A percentile compares a stretch with the other conserved stretches of the same genome.
phyloP scores from a whole-genome alignment of 2,888 invertebrate genomes.

The Tenthredo mesomela region DNA sequence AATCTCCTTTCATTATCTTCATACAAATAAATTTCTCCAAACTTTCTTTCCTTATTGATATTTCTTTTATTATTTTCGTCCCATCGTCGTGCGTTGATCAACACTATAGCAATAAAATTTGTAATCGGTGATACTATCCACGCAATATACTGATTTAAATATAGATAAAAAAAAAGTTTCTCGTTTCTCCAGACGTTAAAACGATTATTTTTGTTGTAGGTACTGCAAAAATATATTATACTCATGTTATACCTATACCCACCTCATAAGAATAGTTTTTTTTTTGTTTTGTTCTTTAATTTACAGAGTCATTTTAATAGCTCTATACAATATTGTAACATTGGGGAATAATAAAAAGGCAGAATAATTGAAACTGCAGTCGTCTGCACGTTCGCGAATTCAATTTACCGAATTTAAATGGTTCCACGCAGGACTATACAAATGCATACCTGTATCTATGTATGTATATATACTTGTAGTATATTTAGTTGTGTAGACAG shows the following conservation, averaged over 20 bases:
- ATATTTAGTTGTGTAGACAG: background rate
- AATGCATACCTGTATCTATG: background rate
- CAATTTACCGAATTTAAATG: slow-evolving; percentile 29
- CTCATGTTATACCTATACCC: background rate
- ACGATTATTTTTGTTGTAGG: background rate
- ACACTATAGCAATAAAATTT: background rate
- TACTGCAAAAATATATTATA: background rate
- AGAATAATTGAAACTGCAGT: slow-evolving; percentile 18
- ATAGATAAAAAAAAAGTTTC: background rate
- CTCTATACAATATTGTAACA: background rate
- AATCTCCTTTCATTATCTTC: background rate
- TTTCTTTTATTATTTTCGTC: background rate
- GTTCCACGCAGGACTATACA: background rate
- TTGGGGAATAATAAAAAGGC: background rate
- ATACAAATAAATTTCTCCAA: background rate
- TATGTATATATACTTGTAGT: background rate
- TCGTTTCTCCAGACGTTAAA: background rate
- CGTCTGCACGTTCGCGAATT: slow-evolving; percentile 25
- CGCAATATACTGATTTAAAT: slow-evolving; percentile 1
- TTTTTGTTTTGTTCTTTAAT: background rate
- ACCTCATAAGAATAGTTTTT: background rate
- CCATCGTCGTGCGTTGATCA: background rate
- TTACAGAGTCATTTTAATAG: background rate
- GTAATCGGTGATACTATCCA: background rate
- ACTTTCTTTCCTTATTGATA: slow-evolving; percentile 12